phyloP scores from a whole-genome alignment of 35 echinoderm and acorn worm species.

The Diadema setosum region DNA sequence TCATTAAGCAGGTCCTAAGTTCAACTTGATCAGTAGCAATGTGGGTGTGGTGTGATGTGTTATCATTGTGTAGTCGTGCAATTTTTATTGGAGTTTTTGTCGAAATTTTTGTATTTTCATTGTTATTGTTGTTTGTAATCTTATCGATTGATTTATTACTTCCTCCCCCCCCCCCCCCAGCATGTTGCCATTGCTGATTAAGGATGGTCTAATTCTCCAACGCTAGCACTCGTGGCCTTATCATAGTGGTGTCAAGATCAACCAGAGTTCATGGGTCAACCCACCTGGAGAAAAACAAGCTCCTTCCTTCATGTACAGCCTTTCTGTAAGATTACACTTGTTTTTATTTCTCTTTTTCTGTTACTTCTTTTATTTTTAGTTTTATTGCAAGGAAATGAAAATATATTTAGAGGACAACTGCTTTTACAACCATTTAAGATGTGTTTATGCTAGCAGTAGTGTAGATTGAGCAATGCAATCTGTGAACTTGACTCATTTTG shows the following conservation, averaged over 20 bases:
- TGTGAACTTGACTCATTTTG: no score
- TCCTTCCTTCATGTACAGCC: not conserved
- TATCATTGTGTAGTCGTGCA: no score
- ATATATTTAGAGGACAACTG: no score
- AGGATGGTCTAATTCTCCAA: slow-evolving; percentile 62
- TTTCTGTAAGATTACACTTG: slow-evolving; percentile 35
- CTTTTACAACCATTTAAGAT: no score
- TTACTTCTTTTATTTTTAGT: not conserved
- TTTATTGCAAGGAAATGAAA: no score
- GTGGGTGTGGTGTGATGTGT: no score
- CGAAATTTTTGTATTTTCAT: not conserved
- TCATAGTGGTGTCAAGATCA: slow-evolving; percentile 12
- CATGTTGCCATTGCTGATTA: slow-evolving; percentile 85
- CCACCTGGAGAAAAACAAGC: not conserved
- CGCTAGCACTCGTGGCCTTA: slow-evolving; percentile 22
- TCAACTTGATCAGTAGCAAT: no score
- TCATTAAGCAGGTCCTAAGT: no score
- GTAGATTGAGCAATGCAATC: no score
- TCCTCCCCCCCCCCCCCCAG: slow-evolving; percentile 17
- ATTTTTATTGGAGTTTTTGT: not conserved
- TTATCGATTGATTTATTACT: no score
- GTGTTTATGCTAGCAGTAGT: no score
- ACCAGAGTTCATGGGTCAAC: slow-evolving; percentile 10
- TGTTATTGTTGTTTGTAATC: not conserved
- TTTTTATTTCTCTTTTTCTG: not conserved